A percentile compares a stretch with the other conserved stretches of the same genome.
Conservation (phyloP, 2,888 invertebrate species). For the Yponomeuta evonymella region DNA sequence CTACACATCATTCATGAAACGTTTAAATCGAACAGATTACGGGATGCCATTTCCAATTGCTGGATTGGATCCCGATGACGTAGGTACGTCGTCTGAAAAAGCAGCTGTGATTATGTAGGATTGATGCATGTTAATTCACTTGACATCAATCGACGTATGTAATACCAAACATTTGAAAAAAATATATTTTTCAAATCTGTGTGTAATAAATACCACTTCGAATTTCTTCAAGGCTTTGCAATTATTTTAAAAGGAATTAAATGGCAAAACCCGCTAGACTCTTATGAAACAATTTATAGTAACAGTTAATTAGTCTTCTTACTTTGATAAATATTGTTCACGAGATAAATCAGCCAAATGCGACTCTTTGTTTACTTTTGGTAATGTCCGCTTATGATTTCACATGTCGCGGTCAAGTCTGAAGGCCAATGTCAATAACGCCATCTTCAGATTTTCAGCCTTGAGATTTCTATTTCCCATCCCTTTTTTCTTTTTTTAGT, state of each 20-base stretch:
- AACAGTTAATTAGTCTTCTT: too few relatives aligned
- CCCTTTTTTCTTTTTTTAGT: conserved; percentile 13
- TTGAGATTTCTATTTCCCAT: conserved; percentile 17
- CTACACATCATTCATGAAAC: conserved; percentile 37
- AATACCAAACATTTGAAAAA: too few relatives aligned
- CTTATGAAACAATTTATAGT: background rate
- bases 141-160: background rate
- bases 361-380: conserved; percentile 7
- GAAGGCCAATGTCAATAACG: conserved; percentile 65
- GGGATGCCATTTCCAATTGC: conserved; percentile 26
- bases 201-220: too few relatives aligned
- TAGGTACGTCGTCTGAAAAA: background rate
- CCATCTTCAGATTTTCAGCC: background rate
- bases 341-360: background rate
- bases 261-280: too few relatives aligned
- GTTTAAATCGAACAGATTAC: conserved; percentile 33
- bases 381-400: conserved; percentile 7
- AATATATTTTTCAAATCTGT: too few relatives aligned
- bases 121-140: background rate
- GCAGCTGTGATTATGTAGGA: background rate
- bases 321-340: background rate
- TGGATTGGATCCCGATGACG: conserved; percentile 24
- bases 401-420: conserved; percentile 16
- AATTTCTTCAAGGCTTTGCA: too few relatives aligned
- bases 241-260: too few relatives aligned